These are phyloP conservation scores for Crocidura indochinensis DNA, from an alignment of 2,797 vertebrate species.

Conservation along the genomic window DNA sequence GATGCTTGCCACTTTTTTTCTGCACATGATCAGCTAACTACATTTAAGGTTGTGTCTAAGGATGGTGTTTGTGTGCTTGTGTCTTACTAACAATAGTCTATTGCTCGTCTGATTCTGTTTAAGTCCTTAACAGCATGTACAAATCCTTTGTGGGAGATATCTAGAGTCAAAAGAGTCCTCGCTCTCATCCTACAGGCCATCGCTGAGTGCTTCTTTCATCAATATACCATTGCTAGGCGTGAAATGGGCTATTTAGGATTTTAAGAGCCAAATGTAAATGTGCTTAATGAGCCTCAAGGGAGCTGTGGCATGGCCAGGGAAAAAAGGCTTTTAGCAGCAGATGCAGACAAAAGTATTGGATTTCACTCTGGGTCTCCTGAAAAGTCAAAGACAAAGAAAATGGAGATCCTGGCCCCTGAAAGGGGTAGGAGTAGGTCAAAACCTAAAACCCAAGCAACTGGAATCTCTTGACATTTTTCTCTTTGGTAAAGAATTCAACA, in stretches of 20 bases:
- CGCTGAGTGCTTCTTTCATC: conserved; percentile 86
- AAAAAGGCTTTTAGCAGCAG: conserved; percentile 91
- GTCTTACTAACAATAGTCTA: conserved; percentile 45
- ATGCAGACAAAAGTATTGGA: conserved; percentile 91
- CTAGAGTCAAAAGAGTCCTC: conserved; percentile 73
- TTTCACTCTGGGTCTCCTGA: conserved; percentile 89
- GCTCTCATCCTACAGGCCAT: conserved; percentile 64
- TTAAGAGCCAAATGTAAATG: conserved; percentile 93
- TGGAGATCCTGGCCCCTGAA: conserved; percentile 80
- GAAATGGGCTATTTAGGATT: conserved; percentile 90
- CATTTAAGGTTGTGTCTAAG: not conserved
- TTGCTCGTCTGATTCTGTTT: conserved; percentile 42
- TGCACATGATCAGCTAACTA: not conserved
- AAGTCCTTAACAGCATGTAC: conserved; percentile 15
- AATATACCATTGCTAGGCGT: conserved; percentile 86
- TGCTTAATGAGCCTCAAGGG: conserved; percentile 92
- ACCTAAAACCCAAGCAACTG: conserved; percentile 87
- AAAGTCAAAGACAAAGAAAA: conserved; percentile 89
- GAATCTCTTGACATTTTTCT: conserved; percentile 85
- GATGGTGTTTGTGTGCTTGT: not conserved
- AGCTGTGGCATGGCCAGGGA: conserved; percentile 87
- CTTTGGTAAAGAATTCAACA: conserved; percentile 83
- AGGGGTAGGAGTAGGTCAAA: conserved; percentile 86
- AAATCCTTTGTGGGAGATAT: conserved; percentile 68
- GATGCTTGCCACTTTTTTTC: not conserved